These are phyloP conservation scores for Sebastes nivosus DNA, from an alignment of 2,797 vertebrate species.

Conservation along the genomic window DNA sequence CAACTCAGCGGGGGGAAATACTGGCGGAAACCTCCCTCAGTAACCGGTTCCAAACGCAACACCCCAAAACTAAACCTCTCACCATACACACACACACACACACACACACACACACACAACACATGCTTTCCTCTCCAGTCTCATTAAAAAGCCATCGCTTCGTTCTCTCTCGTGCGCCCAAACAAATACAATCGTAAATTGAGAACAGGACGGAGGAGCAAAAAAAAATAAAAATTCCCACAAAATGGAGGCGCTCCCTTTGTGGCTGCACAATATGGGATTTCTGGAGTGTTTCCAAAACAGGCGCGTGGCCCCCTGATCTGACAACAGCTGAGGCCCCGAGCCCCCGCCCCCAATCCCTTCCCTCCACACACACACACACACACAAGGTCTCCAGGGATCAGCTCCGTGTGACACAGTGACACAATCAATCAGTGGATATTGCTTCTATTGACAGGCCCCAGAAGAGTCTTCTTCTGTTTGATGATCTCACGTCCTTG, in stretches of 20 bases:
- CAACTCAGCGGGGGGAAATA: slow-evolving; percentile 21
- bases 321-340: slow-evolving; percentile 70
- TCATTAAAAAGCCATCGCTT: slow-evolving; percentile 74
- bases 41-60: slow-evolving; percentile 51
- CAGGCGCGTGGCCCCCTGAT: slow-evolving; percentile 59
- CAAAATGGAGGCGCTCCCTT: slow-evolving; percentile 59
- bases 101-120: slow-evolving; percentile 62
- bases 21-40: slow-evolving; percentile 32
- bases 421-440: slow-evolving; percentile 83
- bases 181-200: slow-evolving; percentile 72
- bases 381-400: slow-evolving; percentile 56
- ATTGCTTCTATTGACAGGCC: slow-evolving; percentile 81
- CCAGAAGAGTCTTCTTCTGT: slow-evolving; percentile 71
- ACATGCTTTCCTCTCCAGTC: slow-evolving; percentile 59
- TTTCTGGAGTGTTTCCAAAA: slow-evolving; percentile 71
- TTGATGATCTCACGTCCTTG: slow-evolving; percentile 59
- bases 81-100: slow-evolving; percentile 42
- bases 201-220: slow-evolving; percentile 49
- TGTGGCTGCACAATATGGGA: slow-evolving; percentile 71
- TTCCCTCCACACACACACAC: background rate
- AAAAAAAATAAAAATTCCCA: slow-evolving; percentile 6
- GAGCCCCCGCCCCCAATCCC: background rate
- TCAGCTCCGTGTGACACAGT: slow-evolving; percentile 64
- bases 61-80: slow-evolving; percentile 42
- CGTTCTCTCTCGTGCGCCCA: slow-evolving; percentile 46